Percentiles rank a stretch among this genome's conserved stretches.
Evolutionary conservation across 23 tunicate genomes (phyloP).

Genomic region (Botrylloides violaceus): DNA sequence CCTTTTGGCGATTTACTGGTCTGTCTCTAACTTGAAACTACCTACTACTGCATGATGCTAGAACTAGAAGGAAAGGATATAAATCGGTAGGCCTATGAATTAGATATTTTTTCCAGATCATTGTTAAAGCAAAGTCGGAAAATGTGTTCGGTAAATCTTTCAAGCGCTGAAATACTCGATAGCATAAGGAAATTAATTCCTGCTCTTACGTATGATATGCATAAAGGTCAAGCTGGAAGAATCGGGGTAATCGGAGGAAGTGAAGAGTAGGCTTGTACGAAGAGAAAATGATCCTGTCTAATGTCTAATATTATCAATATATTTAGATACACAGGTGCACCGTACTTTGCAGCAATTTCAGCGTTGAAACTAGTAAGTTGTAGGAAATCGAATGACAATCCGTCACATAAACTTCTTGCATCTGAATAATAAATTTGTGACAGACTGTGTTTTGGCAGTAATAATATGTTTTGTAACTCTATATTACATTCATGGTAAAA

Average conservation of each 20-base stretch:
- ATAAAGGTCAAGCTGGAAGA: slow-evolving; percentile 75
- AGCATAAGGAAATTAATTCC: slow-evolving; percentile 32
- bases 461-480: no score
- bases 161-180: slow-evolving; percentile 17
- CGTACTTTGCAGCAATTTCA: slow-evolving; percentile 89
- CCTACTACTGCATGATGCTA: no score
- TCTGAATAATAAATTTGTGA: no score
- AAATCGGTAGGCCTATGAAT: no score
- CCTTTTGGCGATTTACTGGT: no score
- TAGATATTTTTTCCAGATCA: background rate
- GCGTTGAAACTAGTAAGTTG: slow-evolving; percentile 79
- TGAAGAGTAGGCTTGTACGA: slow-evolving; percentile 45
- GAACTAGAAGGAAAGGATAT: no score
- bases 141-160: background rate
- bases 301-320: background rate
- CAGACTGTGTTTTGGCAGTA: no score
- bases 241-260: slow-evolving; percentile 65
- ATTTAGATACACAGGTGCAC: slow-evolving; percentile 87
- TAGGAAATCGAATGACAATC: no score
- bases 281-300: background rate
- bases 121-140: background rate
- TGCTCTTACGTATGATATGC: slow-evolving; percentile 25
- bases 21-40: no score
- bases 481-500: no score
- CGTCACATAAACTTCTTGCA: no score